Evolutionary conservation across 2,113 vertebrate species (phyloP), one percentile per base, ranked within the genome.

Genomic region (Tichodroma muraria): DNA sequence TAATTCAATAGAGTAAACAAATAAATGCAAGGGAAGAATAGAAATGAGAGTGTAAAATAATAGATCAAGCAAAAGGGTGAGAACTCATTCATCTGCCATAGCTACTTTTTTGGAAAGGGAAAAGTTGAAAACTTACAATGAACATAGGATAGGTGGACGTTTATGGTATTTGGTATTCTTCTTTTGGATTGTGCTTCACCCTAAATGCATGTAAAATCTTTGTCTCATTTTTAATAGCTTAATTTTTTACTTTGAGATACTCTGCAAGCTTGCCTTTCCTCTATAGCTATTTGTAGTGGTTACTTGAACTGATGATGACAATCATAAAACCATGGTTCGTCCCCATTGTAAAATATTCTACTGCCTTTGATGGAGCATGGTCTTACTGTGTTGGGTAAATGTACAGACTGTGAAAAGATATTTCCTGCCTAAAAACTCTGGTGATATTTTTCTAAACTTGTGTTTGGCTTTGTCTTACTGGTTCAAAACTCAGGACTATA

Each of bases 191-290:
- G 30, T 69, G 8, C 54, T 91, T 95, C 50, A 61, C 27, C 20
- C 27, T 61, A 61, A 77, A 77, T 63, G 10, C 18, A 14, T 31
- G 12, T 56, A 40, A 91, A 93, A 56, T 70, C 27, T 93, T 91
- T 69, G 53, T 70, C 66, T 81, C 60, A 59, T 45, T 81, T 89
- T 79, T 71, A 84, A 54, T 66, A 70, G 24, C 24, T 71, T 61
- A 8, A 37, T 61, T 92, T 84, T 91, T 54, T n/a, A 66, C 15
- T 72, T 38, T n/a, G 47, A 85, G 47, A 15, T 83, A 83, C 49
- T 90, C 61, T 88, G 73, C 65, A 92, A 84, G 44, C 65, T 86
- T 90, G 73, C 52, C 70, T 91, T 91, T 95, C 49, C 71, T 80
- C 42, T 37, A 10, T 49, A 75, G 56, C 66, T 92, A 2, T 83